Evolutionary conservation across 2,113 vertebrate genomes (phyloP).

Genomic region (Lichenostomus cassidix): DNA sequence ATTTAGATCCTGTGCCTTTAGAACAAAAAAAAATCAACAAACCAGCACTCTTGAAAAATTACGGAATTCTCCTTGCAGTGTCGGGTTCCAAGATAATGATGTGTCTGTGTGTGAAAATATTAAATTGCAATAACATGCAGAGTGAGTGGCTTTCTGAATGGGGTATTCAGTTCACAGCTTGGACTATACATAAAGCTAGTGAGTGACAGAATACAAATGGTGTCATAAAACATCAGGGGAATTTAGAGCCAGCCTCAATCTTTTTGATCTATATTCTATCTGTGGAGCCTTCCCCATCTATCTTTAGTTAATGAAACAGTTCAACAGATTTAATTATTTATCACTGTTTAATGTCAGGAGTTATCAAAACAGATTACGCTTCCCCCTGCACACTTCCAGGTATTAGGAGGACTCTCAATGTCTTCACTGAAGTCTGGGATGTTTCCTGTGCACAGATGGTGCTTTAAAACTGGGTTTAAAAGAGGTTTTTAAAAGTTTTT

Average conservation of each 20-base stretch:
- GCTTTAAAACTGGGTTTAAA: not conserved
- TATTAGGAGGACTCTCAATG: not conserved
- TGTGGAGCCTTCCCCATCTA: not conserved
- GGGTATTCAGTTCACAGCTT: conserved; percentile 86
- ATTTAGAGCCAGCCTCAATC: conserved; percentile 24
- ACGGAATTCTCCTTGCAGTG: conserved; percentile 83
- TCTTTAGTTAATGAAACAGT: conserved; percentile 51
- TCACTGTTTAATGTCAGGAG: conserved; percentile 52
- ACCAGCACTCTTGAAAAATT: conserved; percentile 73
- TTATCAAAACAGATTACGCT: conserved; percentile 37
- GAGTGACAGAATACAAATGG: conserved; percentile 96
- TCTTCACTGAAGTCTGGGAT: not conserved
- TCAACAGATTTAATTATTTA: conserved; percentile 64
- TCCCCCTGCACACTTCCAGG: not conserved
- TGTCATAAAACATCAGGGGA: conserved; percentile 70
- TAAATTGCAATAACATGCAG: conserved; percentile 97
- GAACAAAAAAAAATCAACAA: conserved; percentile 7
- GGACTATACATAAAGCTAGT: conserved; percentile 75
- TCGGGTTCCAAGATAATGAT: conserved; percentile 93
- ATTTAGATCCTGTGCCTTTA: conserved; percentile 52
- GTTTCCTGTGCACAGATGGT: not conserved
- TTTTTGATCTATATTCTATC: conserved; percentile 39
- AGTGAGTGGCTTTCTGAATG: conserved; percentile 86
- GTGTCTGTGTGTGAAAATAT: conserved; percentile 98
- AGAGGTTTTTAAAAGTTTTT: accelerated